Evolutionary conservation across 2,888 invertebrate genomes (phyloP), one percentile per base, ranked within the genome.

Genomic region (Netelia melanura): DNA sequence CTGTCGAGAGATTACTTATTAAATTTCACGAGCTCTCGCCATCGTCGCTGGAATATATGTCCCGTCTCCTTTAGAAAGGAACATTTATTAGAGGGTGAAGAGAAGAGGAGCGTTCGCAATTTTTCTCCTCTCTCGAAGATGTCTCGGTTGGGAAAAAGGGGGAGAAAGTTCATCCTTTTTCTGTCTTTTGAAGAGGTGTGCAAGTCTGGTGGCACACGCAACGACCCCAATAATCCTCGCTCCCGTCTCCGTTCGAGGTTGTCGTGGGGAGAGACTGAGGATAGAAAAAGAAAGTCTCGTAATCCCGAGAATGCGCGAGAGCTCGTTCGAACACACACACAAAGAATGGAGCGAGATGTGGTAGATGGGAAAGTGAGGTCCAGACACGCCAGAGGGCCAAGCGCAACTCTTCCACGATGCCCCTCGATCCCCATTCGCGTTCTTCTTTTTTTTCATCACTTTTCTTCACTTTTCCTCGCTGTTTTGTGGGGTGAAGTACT

Each of bases 311-410:
- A 65, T 65, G 58, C 23, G 74, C n/a, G 44, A 48, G 62, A 67
- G 64, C 72, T 71, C 56, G 70, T 76, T 61, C 62, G n/a, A 38
- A 6, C 5, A 43, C 9, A 68, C 2, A 67, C 9, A 21, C 21
- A 17, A 67, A 48, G 62, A 74, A 43, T 30, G 44, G 61, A 62
- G 30, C 48, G 38, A 76, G 54, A 65, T 62, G 11, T 62, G 8
- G n/a, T 43, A 23, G 21, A 79, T 30, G n/a, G 56, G 62, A 70
- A 85, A 90, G 88, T 89, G 86, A 87, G 86, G 70, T 77, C 81
- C 84, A 84, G 88, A 87, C 90, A 90, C 90, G 91, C 87, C 81
- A 89, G 44, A 77, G 79, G 83, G 86, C 85, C 86, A 25, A 65
- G 71, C n/a, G 17, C 80, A 72, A 84, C 80, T 80, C 72, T 77